Percentiles rank a stretch among this genome's conserved stretches.
phyloP scores from a whole-genome alignment of 2,888 invertebrate genomes.

The Monopis laevigella region DNA sequence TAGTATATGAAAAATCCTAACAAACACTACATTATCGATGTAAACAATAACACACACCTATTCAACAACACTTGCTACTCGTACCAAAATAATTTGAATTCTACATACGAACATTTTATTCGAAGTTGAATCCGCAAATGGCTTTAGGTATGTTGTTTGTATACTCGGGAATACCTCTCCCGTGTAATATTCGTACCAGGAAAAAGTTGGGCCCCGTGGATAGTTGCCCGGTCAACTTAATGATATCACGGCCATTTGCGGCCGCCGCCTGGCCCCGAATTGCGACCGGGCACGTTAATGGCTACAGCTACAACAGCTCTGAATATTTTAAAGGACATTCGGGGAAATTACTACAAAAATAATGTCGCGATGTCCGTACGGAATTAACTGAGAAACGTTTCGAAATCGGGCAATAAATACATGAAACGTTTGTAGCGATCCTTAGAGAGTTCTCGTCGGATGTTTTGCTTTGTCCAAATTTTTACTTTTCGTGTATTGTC shows the following conservation, averaged over 20 bases:
- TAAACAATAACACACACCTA: too few species aligned
- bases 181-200: slow-evolving; percentile 59
- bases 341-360: slow-evolving; percentile 66
- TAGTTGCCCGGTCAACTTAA: slow-evolving; percentile 64
- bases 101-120: too few species aligned
- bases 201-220: slow-evolving; percentile 52
- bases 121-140: too few species aligned
- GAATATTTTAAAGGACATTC: slow-evolving; percentile 68
- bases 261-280: slow-evolving; percentile 55
- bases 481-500: too few species aligned
- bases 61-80: too few species aligned
- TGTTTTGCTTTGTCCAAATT: too few species aligned
- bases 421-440: slow-evolving; percentile 28
- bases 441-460: neutral
- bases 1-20: too few species aligned
- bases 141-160: neutral
- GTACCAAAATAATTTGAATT: too few species aligned
- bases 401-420: slow-evolving; percentile 58
- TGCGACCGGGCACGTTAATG: slow-evolving; percentile 63
- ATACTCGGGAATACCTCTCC: slow-evolving; percentile 39
- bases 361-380: slow-evolving; percentile 61
- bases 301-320: slow-evolving; percentile 56
- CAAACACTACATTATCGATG: too few species aligned
- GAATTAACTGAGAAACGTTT: slow-evolving; percentile 63
- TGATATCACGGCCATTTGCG: slow-evolving; percentile 65